phyloP scores from a whole-genome alignment of 2,888 invertebrate species.

The Abscondita cerata region DNA sequence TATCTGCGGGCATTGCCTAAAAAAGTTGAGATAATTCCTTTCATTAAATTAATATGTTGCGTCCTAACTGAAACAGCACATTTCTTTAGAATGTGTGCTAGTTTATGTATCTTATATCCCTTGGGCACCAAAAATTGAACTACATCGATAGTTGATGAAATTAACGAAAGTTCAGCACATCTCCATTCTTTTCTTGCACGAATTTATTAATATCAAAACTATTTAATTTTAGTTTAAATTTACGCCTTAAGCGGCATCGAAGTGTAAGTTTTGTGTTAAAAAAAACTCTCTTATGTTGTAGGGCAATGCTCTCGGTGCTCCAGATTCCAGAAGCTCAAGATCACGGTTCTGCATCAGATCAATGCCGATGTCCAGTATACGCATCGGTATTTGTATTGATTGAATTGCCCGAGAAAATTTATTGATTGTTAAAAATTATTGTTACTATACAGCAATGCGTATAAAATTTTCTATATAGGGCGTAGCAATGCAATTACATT shows the following conservation, averaged over 20 bases:
- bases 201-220: slow-evolving; percentile 8
- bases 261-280: slow-evolving; percentile 29
- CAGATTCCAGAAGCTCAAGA: slow-evolving; percentile 37
- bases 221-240: slow-evolving; percentile 30
- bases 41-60: slow-evolving; percentile 11
- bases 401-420: slow-evolving; percentile 32
- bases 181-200: slow-evolving; percentile 20
- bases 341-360: slow-evolving; percentile 28
- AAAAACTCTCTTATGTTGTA: slow-evolving; percentile 32
- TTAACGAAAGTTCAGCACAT: slow-evolving; percentile 15
- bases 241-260: slow-evolving; percentile 21
- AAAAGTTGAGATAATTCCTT: slow-evolving; percentile 7
- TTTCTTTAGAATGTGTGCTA: slow-evolving; percentile 34
- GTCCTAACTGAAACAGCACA: slow-evolving; percentile 18
- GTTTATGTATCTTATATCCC: slow-evolving; percentile 27
- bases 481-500: slow-evolving; percentile 9
- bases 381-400: slow-evolving; percentile 35
- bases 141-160: slow-evolving; percentile 26
- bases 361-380: slow-evolving; percentile 31
- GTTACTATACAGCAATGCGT: slow-evolving; percentile 26
- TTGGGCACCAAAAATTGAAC: slow-evolving; percentile 29
- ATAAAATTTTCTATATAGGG: slow-evolving; percentile 30
- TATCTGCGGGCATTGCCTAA: slow-evolving; percentile 6
- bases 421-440: slow-evolving; percentile 27
- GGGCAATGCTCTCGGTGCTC: slow-evolving; percentile 39